Conservation (phyloP, 2,888 invertebrate species). For the Callyntrura sp. region DNA sequence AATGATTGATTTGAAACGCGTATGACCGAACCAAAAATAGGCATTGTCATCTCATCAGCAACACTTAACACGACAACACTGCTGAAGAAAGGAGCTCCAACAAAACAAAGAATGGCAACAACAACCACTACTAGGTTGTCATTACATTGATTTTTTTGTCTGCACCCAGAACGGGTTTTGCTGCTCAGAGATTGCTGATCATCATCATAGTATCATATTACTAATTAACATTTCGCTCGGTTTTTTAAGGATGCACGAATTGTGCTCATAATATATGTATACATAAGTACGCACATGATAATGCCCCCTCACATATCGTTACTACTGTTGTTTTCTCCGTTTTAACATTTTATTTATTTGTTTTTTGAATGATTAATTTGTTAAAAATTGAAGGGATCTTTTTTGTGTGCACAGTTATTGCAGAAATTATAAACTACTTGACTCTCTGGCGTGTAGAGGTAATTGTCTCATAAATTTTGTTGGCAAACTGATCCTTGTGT, state of each 20-base stretch:
- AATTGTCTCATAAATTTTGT: not conserved
- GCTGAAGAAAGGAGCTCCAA: conserved; percentile 7
- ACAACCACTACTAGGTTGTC: conserved; percentile 32
- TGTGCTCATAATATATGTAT: conserved; percentile 16
- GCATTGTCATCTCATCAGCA: conserved; percentile 54
- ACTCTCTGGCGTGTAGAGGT: not conserved
- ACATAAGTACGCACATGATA: not conserved
- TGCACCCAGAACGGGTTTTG: conserved; percentile 33
- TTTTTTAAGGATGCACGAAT: conserved; percentile 14
- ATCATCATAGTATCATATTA: conserved; percentile 9
- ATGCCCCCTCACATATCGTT: not conserved
- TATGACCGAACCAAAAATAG: conserved; percentile 53
- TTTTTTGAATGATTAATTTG: conserved; percentile 9
- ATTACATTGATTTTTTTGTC: conserved; percentile 42
- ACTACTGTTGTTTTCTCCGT: conserved; percentile 21
- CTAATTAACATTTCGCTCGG: conserved; percentile 13
- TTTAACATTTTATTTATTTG: too few species aligned
- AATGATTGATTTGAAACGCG: conserved; percentile 43
- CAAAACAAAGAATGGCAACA: not conserved
- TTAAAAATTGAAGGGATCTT: not conserved
- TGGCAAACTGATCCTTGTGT: not conserved
- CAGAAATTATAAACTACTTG: not conserved
- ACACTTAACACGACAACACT: conserved; percentile 26
- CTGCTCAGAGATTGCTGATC: not conserved
- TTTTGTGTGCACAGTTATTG: not conserved